Evolutionary conservation across 2,797 vertebrate genomes (phyloP).

Genomic region (Sylvia borin): DNA sequence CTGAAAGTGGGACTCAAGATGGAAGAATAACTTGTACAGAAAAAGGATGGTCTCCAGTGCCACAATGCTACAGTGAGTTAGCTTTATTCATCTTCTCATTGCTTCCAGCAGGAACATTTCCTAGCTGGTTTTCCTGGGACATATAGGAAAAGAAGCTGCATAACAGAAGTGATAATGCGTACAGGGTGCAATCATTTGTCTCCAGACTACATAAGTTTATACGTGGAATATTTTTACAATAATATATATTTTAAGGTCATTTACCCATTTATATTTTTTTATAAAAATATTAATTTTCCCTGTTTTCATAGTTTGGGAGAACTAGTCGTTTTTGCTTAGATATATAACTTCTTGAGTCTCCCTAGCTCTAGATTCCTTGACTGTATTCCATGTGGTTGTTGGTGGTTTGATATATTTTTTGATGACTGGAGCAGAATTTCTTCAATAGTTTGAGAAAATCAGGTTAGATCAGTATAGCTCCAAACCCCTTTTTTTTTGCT

Average conservation of each 20-base stretch:
- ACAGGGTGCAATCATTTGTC: neutral
- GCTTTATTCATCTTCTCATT: neutral
- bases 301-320: neutral
- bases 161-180: neutral
- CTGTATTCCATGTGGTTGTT: neutral
- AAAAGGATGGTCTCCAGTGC: constrained; percentile 72
- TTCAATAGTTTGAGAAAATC: neutral
- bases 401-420: neutral
- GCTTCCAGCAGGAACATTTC: neutral
- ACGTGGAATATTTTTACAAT: neutral
- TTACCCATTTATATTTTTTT: neutral
- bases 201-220: neutral
- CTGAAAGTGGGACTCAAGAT: constrained; percentile 66
- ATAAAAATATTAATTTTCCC: neutral
- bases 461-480: neutral
- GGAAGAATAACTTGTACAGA: constrained; percentile 62
- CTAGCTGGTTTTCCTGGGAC: neutral
- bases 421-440: neutral
- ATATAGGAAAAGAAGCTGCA: neutral
- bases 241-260: neutral
- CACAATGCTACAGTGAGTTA: constrained; percentile 74
- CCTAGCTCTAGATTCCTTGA: neutral
- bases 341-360: neutral
- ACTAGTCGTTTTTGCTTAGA: neutral
- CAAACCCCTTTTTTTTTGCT: neutral